phyloP scores from a whole-genome alignment of 1,140 invertebrate genomes.

The Hormaphis cornu region DNA sequence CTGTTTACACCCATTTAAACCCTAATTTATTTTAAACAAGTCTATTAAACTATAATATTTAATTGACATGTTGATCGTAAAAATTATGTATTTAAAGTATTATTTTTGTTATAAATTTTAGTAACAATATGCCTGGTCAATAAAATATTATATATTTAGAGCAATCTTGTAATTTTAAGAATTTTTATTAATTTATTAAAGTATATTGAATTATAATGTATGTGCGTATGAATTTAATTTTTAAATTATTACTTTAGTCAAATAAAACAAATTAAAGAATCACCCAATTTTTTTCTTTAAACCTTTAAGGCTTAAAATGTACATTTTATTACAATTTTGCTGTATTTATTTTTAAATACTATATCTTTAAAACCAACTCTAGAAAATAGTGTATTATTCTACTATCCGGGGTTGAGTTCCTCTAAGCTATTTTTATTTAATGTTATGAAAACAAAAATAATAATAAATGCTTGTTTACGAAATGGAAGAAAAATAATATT shows the following conservation, averaged over 20 bases:
- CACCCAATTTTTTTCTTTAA: constrained; percentile 18
- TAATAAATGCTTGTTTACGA: constrained; percentile 13
- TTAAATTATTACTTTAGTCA: not conserved
- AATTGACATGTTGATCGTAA: constrained; percentile 25
- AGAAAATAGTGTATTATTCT: constrained; percentile 5
- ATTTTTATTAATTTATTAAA: constrained; percentile 12
- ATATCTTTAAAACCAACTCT: not conserved
- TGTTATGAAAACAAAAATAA: constrained; percentile 1
- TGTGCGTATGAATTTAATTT: not conserved
- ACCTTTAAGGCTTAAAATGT: constrained; percentile 19
- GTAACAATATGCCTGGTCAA: constrained; percentile 20
- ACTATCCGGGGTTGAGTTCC: constrained; percentile 24
- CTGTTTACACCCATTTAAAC: constrained; percentile 10
- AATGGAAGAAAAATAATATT: not conserved
- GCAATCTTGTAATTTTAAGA: constrained; percentile 23
- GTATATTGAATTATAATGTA: no score
- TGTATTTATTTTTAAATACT: constrained; percentile 28
- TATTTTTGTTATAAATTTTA: constrained; percentile 29
- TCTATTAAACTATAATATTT: constrained; percentile 25
- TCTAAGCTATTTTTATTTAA: constrained; percentile 9
- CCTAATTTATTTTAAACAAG: not conserved
- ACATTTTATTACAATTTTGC: constrained; percentile 22
- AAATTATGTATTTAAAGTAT: constrained; percentile 24
- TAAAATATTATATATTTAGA: constrained; percentile 26
- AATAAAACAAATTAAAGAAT: not conserved